Conservation (phyloP, 30 jellyfish, hydroid and myxozoan genomes). For the Rhopilema esculentum region DNA sequence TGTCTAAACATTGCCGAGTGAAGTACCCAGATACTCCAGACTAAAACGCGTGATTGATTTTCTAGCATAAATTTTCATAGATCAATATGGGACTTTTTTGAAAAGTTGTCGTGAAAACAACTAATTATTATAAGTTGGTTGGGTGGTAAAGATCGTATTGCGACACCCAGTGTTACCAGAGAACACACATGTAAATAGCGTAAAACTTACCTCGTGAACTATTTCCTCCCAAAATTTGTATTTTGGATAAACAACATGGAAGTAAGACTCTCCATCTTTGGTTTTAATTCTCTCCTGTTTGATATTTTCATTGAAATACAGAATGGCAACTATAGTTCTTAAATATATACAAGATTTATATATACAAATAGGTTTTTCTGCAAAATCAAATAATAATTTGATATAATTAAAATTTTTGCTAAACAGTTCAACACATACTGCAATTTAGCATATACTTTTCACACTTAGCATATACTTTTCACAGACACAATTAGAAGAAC, state of each 20-base stretch:
- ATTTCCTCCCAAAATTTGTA: constrained; percentile 37
- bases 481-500: neutral
- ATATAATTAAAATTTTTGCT: neutral
- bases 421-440: too few species aligned
- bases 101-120: too few species aligned
- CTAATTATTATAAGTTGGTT: too few species aligned
- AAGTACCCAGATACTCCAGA: neutral
- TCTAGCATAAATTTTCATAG: too few species aligned
- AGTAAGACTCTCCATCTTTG: constrained; percentile 12
- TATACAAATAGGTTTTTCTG: neutral
- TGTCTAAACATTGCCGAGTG: neutral
- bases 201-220: constrained; percentile 26
- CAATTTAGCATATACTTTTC: too few species aligned
- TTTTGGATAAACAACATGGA: constrained; percentile 44
- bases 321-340: constrained; percentile 27
- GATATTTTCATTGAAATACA: constrained; percentile 41
- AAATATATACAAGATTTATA: neutral
- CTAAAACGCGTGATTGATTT: neutral
- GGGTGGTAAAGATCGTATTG: too few species aligned
- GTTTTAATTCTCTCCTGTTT: constrained; percentile 1
- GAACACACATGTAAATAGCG: too few species aligned
- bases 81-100: too few species aligned
- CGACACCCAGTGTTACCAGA: too few species aligned
- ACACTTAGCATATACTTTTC: too few species aligned
- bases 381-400: neutral